Evolutionary conservation across 2,113 vertebrate species (phyloP).

Genomic region (Grammatotria lemairii): DNA sequence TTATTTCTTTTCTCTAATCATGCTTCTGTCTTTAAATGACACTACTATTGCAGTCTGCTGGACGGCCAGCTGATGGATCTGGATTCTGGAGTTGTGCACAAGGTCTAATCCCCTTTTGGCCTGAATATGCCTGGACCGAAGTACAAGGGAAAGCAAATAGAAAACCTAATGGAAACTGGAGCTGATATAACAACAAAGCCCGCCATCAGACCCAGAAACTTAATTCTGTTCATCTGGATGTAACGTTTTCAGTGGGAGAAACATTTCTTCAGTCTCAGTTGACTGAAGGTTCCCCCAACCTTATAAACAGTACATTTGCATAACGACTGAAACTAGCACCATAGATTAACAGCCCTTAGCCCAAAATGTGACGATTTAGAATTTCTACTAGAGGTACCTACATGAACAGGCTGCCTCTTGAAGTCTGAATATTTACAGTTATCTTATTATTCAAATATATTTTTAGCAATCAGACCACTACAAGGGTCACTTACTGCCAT

Average conservation of each 20-base stretch:
- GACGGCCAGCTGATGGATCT: constrained; percentile 16
- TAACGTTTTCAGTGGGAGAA: background rate
- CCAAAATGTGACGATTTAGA: background rate
- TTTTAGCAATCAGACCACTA: background rate
- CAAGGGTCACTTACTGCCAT: background rate
- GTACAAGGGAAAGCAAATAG: background rate
- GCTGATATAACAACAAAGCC: background rate
- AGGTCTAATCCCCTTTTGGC: constrained; percentile 61
- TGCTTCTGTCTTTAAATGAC: constrained; percentile 40
- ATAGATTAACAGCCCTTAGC: background rate
- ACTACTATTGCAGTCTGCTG: background rate
- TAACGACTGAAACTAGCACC: background rate
- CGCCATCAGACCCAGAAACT: background rate
- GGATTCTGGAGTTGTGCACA: constrained; percentile 23
- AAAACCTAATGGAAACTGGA: constrained; percentile 6
- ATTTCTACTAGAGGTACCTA: background rate
- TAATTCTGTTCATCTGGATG: background rate
- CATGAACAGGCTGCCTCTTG: background rate
- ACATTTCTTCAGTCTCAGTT: background rate
- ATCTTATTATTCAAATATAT: background rate
- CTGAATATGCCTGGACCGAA: constrained; percentile 28
- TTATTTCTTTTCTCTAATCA: constrained; percentile 45
- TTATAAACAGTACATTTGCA: background rate
- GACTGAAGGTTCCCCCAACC: background rate
- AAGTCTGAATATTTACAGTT: background rate